Percentiles rank a stretch among this genome's conserved stretches.
These are phyloP conservation scores for Magallana nippona DNA, from an alignment of 2,888 invertebrate species.

Conservation along the genomic window DNA sequence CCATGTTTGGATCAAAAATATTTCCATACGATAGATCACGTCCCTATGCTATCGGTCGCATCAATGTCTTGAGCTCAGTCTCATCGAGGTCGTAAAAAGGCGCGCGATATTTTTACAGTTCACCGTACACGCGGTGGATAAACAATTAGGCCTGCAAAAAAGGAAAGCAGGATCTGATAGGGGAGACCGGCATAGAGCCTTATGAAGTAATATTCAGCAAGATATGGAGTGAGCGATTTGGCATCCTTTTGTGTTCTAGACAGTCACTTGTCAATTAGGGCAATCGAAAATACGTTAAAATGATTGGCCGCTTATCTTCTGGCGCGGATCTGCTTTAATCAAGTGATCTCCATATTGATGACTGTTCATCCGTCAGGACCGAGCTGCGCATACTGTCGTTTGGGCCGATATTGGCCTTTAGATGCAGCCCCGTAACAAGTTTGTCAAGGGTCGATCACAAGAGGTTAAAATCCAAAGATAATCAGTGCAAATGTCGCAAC, in stretches of 20 bases:
- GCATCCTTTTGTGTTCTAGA: slow-evolving; percentile 41
- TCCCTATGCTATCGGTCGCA: slow-evolving; percentile 38
- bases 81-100: slow-evolving; percentile 41
- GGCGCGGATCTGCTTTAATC: slow-evolving; percentile 47
- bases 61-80: slow-evolving; percentile 44
- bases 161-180: slow-evolving; percentile 40
- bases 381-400: slow-evolving; percentile 32
- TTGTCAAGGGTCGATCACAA: slow-evolving; percentile 22
- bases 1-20: slow-evolving; percentile 46
- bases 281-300: slow-evolving; percentile 46
- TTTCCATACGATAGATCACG: slow-evolving; percentile 41
- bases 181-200: slow-evolving; percentile 32
- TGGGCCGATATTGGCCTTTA: slow-evolving; percentile 22
- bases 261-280: slow-evolving; percentile 46
- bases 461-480: slow-evolving; percentile 26
- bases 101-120: slow-evolving; percentile 43
- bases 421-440: slow-evolving; percentile 30
- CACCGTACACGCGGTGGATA: slow-evolving; percentile 40
- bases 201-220: slow-evolving; percentile 46
- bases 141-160: slow-evolving; percentile 44
- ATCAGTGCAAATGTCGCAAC: slow-evolving; percentile 33
- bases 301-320: slow-evolving; percentile 49
- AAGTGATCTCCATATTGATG: slow-evolving; percentile 44
- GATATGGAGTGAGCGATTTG: slow-evolving; percentile 44
- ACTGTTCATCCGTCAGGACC: slow-evolving; percentile 34